Conservation (phyloP, 2,113 vertebrate genomes). For the Neotragus moschatus region DNA sequence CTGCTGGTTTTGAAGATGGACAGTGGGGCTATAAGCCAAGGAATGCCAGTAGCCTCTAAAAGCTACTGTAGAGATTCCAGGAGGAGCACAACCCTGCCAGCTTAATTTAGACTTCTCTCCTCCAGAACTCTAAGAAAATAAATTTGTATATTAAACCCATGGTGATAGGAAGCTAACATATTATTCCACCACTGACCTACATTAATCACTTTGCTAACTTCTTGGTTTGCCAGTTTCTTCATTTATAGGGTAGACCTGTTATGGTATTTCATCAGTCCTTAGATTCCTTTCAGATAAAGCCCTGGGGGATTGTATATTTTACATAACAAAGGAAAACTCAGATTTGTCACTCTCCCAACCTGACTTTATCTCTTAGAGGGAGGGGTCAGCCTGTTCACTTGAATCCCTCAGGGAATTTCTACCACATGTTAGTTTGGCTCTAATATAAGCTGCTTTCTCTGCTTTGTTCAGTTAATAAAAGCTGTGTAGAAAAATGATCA, state of each 20-base stretch:
- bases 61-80: background rate
- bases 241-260: background rate
- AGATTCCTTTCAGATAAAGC: background rate
- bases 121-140: background rate
- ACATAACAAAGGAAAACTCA: background rate
- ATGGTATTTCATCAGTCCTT: background rate
- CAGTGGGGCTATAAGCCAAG: background rate
- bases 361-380: background rate
- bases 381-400: background rate
- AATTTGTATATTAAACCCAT: background rate
- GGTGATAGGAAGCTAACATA: background rate
- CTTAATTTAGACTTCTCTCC: background rate
- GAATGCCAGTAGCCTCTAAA: background rate
- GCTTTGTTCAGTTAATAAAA: background rate
- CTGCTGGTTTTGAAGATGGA: background rate
- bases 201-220: background rate
- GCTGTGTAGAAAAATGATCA: background rate
- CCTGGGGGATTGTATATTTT: background rate
- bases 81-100: background rate
- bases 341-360: background rate
- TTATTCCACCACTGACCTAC: background rate
- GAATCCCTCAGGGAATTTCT: background rate
- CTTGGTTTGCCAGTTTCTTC: background rate
- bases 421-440: background rate
- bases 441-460: background rate